These are phyloP conservation scores for Pollimyrus isidori DNA, from an alignment of 2,113 vertebrate species.

Conservation along the genomic window DNA sequence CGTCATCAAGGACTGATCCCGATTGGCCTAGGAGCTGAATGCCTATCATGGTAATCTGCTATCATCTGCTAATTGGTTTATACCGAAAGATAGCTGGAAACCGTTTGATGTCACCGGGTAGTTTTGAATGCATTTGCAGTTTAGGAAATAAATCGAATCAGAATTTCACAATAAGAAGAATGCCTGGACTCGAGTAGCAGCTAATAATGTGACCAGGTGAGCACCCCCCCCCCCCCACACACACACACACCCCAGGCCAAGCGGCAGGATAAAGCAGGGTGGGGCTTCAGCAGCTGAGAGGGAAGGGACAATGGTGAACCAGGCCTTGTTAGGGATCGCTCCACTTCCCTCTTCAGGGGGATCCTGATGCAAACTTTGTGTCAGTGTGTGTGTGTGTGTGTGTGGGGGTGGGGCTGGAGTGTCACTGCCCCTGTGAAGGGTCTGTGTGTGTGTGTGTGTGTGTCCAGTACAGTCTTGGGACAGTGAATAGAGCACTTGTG, in stretches of 20 bases:
- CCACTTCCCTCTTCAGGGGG: background rate
- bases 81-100: constrained; percentile 33
- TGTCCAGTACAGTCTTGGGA: background rate
- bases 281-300: constrained; percentile 39
- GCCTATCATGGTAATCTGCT: background rate
- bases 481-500: constrained; percentile 10
- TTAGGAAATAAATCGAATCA: background rate
- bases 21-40: constrained; percentile 22
- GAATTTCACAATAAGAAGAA: background rate
- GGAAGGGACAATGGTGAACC: constrained; percentile 41
- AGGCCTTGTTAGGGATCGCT: background rate
- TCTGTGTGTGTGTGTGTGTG: background rate
- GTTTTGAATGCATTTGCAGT: background rate
- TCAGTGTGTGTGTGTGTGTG: background rate
- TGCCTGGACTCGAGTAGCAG: background rate
- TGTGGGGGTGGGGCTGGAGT: background rate
- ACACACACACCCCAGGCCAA: background rate
- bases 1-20: background rate
- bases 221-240: background rate
- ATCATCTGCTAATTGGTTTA: constrained; percentile 18
- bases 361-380: background rate
- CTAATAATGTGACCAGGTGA: background rate
- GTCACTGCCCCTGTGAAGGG: background rate
- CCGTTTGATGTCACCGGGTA: constrained; percentile 14
- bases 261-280: constrained; percentile 14